Conservation (phyloP, 2,797 vertebrate species). For the Aeoliscus strigatus region DNA sequence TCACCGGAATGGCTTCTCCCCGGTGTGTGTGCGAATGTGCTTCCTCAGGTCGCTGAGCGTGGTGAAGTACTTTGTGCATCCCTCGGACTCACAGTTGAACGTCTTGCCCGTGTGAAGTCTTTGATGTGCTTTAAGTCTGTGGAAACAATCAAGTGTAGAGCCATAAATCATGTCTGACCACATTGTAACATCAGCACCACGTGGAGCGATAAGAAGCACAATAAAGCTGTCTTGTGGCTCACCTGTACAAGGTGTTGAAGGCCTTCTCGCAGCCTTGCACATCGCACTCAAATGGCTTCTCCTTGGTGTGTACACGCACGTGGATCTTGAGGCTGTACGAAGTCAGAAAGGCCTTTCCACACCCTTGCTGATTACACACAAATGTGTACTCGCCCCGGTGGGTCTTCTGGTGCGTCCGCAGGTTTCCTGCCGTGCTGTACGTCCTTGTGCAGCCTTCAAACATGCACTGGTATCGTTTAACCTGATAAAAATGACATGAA, state of each 20-base stretch:
- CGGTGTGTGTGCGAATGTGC: slow-evolving; percentile 98
- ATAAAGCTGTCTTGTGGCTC: slow-evolving; percentile 3
- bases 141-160: slow-evolving; percentile 27
- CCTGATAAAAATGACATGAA: slow-evolving; percentile 74
- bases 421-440: slow-evolving; percentile 96
- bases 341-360: slow-evolving; percentile 98
- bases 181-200: not conserved
- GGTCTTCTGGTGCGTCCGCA: slow-evolving; percentile 97
- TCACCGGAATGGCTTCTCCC: slow-evolving; percentile 98
- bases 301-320: slow-evolving; percentile 96
- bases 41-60: slow-evolving; percentile 99
- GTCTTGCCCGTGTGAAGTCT: slow-evolving; percentile 99
- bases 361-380: slow-evolving; percentile 96
- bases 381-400: slow-evolving; percentile 97
- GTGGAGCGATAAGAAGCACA: not conserved
- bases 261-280: slow-evolving; percentile 98
- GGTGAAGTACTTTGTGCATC: slow-evolving; percentile 99
- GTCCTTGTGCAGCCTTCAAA: slow-evolving; percentile 97
- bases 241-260: slow-evolving; percentile 97
- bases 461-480: slow-evolving; percentile 98
- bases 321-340: slow-evolving; percentile 99
- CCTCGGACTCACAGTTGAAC: slow-evolving; percentile 99
- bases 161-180: slow-evolving; percentile 20
- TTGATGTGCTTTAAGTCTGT: slow-evolving; percentile 97
- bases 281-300: slow-evolving; percentile 98